A percentile compares a stretch with the other conserved stretches of the same genome.
Conservation (phyloP, 2,888 invertebrate genomes). For the Napeogenes sylphis region DNA sequence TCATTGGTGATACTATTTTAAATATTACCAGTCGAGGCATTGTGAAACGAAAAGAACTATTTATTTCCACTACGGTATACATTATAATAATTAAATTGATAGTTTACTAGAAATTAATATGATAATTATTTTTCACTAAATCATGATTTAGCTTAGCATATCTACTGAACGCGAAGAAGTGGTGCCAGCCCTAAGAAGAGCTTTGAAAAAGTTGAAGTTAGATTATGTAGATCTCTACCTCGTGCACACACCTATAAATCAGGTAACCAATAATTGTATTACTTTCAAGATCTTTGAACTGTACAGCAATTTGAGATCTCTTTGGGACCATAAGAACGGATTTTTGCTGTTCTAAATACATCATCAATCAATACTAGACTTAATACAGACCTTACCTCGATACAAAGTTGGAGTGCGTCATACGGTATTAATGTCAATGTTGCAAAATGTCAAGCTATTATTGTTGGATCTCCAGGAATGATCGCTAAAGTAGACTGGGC, state of each 20-base stretch:
- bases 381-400: too few species aligned
- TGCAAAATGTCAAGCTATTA: too few species aligned
- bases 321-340: not conserved
- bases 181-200: slow-evolving; percentile 40
- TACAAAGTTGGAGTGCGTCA: too few species aligned
- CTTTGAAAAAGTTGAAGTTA: slow-evolving; percentile 55
- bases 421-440: too few species aligned
- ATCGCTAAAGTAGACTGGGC: too few species aligned
- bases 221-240: slow-evolving; percentile 65
- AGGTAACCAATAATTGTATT: not conserved
- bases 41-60: slow-evolving; percentile 61
- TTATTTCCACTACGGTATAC: slow-evolving; percentile 58
- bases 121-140: too few species aligned
- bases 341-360: not conserved
- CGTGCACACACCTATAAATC: slow-evolving; percentile 57
- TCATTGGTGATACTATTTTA: slow-evolving; percentile 68
- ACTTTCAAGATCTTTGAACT: not conserved
- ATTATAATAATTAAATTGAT: not conserved
- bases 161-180: slow-evolving; percentile 29
- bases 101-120: too few species aligned
- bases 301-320: too few species aligned
- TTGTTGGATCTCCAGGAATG: too few species aligned
- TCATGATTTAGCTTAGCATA: not conserved
- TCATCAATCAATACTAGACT: too few species aligned
- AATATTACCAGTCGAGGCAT: slow-evolving; percentile 66